phyloP scores from a whole-genome alignment of 2,113 vertebrate species.

The Sclerurus mexicanus region DNA sequence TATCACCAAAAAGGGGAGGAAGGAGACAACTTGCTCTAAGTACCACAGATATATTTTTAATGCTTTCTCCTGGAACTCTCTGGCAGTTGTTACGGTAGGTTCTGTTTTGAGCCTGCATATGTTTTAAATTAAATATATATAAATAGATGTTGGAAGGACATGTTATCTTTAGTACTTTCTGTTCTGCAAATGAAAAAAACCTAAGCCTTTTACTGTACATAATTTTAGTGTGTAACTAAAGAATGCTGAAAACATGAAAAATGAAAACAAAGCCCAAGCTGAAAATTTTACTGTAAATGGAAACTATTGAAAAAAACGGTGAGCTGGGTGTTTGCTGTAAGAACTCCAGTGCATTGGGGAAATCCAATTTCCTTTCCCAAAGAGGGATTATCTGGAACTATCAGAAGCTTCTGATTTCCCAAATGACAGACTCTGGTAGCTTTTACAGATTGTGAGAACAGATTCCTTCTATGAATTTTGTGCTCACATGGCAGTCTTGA shows the following conservation, averaged over 20 bases:
- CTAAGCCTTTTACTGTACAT: not conserved
- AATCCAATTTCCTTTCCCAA: not conserved
- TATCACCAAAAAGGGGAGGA: not conserved
- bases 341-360: not conserved
- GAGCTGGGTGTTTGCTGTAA: not conserved
- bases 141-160: constrained; percentile 1
- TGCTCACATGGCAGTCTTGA: not conserved
- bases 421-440: not conserved
- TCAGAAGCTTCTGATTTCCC: not conserved
- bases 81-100: not conserved
- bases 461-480: not conserved
- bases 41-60: not conserved
- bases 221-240: not conserved
- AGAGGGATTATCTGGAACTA: not conserved
- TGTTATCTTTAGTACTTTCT: constrained; percentile 25
- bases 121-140: constrained; percentile 44
- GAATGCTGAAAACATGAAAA: constrained; percentile 23
- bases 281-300: constrained; percentile 5
- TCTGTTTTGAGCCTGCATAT: not conserved
- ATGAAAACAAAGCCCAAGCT: not conserved
- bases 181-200: not conserved
- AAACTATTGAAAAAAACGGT: not conserved
- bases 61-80: not conserved
- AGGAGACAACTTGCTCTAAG: not conserved
- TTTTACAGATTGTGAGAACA: not conserved